Conservation (phyloP, 1,140 invertebrate genomes). For the Zaprionus ghesquierei region DNA sequence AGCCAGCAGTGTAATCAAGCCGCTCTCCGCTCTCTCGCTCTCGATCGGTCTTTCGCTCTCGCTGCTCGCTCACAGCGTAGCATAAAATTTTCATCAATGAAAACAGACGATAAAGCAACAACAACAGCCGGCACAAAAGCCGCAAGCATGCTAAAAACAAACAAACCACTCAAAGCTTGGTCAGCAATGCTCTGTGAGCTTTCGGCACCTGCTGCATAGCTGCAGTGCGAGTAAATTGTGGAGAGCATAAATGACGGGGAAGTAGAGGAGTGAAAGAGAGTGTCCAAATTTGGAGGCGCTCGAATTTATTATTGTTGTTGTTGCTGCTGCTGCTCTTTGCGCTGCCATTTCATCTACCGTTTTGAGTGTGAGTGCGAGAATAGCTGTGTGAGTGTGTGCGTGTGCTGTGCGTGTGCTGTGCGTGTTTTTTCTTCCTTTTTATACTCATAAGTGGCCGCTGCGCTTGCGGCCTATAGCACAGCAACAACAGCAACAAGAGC, state of each 20-base stretch:
- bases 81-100: constrained; percentile 71
- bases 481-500: constrained; percentile 15
- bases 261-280: constrained; percentile 9
- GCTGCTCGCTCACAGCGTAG: not conserved
- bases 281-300: constrained; percentile 31
- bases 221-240: constrained; percentile 13
- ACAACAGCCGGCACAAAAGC: constrained; percentile 65
- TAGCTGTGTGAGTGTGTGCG: not conserved
- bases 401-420: not conserved
- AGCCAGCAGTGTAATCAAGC: constrained; percentile 36
- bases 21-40: constrained; percentile 11
- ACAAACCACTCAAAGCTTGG: constrained; percentile 62
- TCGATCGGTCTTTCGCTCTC: constrained; percentile 3
- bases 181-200: constrained; percentile 39
- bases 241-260: not conserved
- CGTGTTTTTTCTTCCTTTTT: constrained; percentile 16
- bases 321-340: not conserved
- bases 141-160: constrained; percentile 46
- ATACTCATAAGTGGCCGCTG: constrained; percentile 11
- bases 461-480: constrained; percentile 24
- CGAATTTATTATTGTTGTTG: constrained; percentile 6
- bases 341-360: constrained; percentile 23
- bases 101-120: constrained; percentile 55
- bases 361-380: not conserved
- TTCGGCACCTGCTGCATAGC: constrained; percentile 61